Evolutionary conservation across 1,140 invertebrate species (phyloP).

Genomic region (Dinothrombium tinctorium): DNA sequence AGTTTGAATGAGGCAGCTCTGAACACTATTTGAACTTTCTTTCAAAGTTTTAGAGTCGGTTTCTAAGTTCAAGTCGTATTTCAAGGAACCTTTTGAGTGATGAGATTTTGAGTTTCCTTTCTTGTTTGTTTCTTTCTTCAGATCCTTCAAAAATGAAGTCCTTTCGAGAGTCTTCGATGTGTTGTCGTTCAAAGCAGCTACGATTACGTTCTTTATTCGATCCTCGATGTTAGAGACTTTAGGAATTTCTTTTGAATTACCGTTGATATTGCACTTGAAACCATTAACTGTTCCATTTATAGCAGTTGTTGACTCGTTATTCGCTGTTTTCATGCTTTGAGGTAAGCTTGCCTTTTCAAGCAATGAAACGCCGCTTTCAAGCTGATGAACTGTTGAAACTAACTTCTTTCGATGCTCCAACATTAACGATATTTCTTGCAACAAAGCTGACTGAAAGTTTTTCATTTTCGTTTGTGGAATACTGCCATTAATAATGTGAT

Average conservation of each 20-base stretch:
- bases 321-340: background rate
- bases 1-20: background rate
- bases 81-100: no score
- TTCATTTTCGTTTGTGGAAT: background rate
- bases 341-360: background rate
- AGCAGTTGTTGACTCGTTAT: background rate
- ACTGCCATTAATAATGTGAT: background rate
- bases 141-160: conserved; percentile 21
- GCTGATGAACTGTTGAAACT: background rate
- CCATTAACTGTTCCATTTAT: background rate
- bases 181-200: conserved; percentile 67
- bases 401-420: background rate
- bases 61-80: no score
- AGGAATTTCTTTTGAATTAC: background rate
- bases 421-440: background rate
- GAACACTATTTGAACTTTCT: background rate
- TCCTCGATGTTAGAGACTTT: conserved; percentile 23
- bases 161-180: conserved; percentile 43
- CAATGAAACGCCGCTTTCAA: background rate
- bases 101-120: background rate
- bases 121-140: conserved; percentile 26
- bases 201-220: conserved; percentile 71
- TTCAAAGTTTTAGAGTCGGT: background rate
- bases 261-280: background rate
- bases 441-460: background rate